These are phyloP conservation scores for Philhelius pedissequus DNA, from an alignment of 2,888 invertebrate genomes.

Conservation along the genomic window DNA sequence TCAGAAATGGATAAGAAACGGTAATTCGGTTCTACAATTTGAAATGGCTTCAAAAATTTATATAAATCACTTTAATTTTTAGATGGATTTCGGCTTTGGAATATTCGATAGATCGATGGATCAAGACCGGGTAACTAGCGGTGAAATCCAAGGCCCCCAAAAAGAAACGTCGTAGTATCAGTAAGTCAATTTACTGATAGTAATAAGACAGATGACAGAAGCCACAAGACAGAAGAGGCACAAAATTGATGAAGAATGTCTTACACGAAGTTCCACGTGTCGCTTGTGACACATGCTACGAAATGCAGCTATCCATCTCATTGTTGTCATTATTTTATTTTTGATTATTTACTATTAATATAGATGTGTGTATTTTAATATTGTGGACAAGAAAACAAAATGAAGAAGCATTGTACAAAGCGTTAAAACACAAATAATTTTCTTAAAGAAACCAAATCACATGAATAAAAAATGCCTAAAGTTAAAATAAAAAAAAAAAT, in stretches of 20 bases:
- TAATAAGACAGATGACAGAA: constrained; percentile 44
- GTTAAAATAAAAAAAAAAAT: constrained; percentile 46
- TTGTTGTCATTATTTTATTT: constrained; percentile 48
- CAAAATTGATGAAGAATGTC: neutral
- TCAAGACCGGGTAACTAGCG: constrained; percentile 83
- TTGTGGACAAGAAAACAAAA: constrained; percentile 63
- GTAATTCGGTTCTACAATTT: constrained; percentile 80
- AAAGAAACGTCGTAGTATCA: constrained; percentile 76
- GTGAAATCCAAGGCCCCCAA: constrained; percentile 74
- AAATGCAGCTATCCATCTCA: constrained; percentile 41
- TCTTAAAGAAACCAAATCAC: constrained; percentile 13
- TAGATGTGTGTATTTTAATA: constrained; percentile 58
- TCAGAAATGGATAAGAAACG: constrained; percentile 96
- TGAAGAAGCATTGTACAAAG: constrained; percentile 67
- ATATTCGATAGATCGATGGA: constrained; percentile 96
- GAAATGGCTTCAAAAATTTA: neutral
- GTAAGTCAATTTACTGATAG: constrained; percentile 64
- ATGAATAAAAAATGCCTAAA: constrained; percentile 52
- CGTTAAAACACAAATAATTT: constrained; percentile 32
- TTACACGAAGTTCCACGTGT: neutral
- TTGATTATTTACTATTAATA: constrained; percentile 28
- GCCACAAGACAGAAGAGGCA: constrained; percentile 31
- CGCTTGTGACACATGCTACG: constrained; percentile 20
- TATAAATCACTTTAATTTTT: neutral
- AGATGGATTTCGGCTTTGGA: constrained; percentile 97